Evolutionary conservation across 2,797 vertebrate species (phyloP), one percentile per base, ranked within the genome.

Genomic region (Eulemur coronatus): DNA sequence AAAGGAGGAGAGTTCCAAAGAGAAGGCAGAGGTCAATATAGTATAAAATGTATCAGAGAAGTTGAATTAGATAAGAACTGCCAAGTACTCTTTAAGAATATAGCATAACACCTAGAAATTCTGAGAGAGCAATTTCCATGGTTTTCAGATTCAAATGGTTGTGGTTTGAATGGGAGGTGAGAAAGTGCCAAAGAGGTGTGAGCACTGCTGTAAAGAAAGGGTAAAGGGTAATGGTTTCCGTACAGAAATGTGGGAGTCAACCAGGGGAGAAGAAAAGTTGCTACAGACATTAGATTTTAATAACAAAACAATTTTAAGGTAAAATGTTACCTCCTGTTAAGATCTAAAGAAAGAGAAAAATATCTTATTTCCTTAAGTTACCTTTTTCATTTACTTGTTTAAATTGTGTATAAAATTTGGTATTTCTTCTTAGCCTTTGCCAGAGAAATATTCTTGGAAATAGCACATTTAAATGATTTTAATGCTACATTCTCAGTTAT

Each of bases 391-490:
- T 97, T 14, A 50, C n/a, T 61, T 97, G 4, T 94, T 81, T 43
- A 73, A 84, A 85, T 63, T 97, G 96, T n/a, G 43, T 92, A 35
- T 59, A 95, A 96, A 97, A 97, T 90, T 85, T 43, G 61, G 65
- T 38, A 11, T 95, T 91, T 96, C 28, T 82, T 81, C 43, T 84
- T 89, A 30, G 59, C 78, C 57, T 96, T 97, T 97, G 80, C n/a
- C 72, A 88, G 78, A 95, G 88, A 96, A 97, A 79, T 86, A n/a
- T 84, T 85, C 94, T 43, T 95, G 63, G 89, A 97, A 97, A 97
- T 35, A 96, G 12, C 33, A 55, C 12, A 55, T 78, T 78, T 70
- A 75, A 78, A 78, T 95, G 50, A 59, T 67, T 80, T 88, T 90
- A 94, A 94, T 79, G 30, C 7, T 43, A 4, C 6, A 48, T 67